Conservation (phyloP, 2,797 vertebrate species). For the Chromis chromis region DNA sequence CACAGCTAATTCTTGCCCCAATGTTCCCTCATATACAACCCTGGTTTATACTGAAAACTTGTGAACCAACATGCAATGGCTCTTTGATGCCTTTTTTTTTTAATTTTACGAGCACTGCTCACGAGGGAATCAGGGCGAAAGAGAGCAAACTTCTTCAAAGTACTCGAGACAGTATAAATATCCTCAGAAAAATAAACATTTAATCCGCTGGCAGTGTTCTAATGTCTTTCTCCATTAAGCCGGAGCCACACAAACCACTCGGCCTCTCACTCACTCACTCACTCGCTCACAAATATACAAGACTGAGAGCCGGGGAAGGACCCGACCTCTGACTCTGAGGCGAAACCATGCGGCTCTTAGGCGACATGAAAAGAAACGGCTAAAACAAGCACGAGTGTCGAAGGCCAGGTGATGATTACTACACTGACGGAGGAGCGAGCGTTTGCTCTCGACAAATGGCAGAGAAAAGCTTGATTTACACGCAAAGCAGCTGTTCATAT, state of each 20-base stretch:
- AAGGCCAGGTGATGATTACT: conserved; percentile 70
- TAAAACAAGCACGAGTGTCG: conserved; percentile 46
- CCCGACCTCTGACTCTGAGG: conserved; percentile 50
- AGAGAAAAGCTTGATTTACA: conserved; percentile 30
- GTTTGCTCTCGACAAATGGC: conserved; percentile 69
- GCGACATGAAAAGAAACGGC: too few relatives aligned
- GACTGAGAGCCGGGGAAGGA: conserved; percentile 14
- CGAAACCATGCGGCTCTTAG: conserved; percentile 21
- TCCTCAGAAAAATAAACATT: conserved; percentile 80
- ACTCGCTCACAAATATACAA: conserved; percentile 36
- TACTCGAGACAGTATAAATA: conserved; percentile 75
- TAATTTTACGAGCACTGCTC: conserved; percentile 37
- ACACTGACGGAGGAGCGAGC: conserved; percentile 53
- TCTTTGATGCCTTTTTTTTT: conserved; percentile 48
- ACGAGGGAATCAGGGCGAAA: conserved; percentile 60
- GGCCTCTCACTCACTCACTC: conserved; percentile 28
- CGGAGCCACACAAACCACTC: conserved; percentile 46
- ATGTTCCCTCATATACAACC: not conserved
- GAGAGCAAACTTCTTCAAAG: conserved; percentile 80
- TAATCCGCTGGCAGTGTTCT: conserved; percentile 65
- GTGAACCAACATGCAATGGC: conserved; percentile 27
- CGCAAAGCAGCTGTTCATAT: conserved; percentile 33
- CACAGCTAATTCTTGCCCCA: not conserved
- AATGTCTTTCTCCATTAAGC: conserved; percentile 70
- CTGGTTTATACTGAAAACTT: conserved; percentile 13